A percentile compares a stretch with the other conserved stretches of the same genome.
Evolutionary conservation across 2,888 invertebrate genomes (phyloP).

Genomic region (Lepidonotus clava): DNA sequence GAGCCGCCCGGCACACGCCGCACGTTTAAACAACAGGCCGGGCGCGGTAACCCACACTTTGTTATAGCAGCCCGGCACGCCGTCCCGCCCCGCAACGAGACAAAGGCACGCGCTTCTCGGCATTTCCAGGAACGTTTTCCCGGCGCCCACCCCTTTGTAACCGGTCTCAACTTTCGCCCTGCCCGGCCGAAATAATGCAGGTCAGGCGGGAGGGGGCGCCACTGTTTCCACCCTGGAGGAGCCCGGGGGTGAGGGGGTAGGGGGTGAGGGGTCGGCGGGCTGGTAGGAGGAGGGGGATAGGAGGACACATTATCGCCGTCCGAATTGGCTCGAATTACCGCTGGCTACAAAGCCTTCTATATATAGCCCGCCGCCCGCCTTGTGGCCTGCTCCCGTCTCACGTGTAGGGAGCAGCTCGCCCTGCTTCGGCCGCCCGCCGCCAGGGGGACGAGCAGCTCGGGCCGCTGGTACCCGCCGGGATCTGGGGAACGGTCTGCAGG

Average conservation of each 20-base stretch:
- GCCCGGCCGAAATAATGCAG: constrained; percentile 25
- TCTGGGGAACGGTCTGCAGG: no score
- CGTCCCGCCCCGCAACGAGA: constrained; percentile 22
- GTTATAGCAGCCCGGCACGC: background rate
- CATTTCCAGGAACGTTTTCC: constrained; percentile 5
- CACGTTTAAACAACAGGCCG: no score
- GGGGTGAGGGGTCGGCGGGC: background rate
- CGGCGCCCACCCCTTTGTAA: constrained; percentile 45
- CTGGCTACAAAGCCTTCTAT: constrained; percentile 42
- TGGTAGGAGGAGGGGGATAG: background rate
- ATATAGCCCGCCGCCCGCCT: no score
- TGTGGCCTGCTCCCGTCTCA: no score
- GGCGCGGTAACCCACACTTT: constrained; percentile 29
- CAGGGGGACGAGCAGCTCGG: no score
- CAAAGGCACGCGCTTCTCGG: constrained; percentile 18
- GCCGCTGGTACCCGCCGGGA: no score
- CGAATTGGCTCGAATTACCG: constrained; percentile 47
- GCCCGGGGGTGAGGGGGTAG: background rate
- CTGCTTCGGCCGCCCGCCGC: no score
- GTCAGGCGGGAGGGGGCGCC: constrained; percentile 8
- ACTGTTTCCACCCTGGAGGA: constrained; percentile 20
- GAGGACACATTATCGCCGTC: constrained; percentile 46
- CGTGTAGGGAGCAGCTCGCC: no score
- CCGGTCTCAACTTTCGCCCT: background rate
- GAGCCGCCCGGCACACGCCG: no score